Evolutionary conservation across 1,140 invertebrate species (phyloP).

Genomic region (Drosophila willistoni): DNA sequence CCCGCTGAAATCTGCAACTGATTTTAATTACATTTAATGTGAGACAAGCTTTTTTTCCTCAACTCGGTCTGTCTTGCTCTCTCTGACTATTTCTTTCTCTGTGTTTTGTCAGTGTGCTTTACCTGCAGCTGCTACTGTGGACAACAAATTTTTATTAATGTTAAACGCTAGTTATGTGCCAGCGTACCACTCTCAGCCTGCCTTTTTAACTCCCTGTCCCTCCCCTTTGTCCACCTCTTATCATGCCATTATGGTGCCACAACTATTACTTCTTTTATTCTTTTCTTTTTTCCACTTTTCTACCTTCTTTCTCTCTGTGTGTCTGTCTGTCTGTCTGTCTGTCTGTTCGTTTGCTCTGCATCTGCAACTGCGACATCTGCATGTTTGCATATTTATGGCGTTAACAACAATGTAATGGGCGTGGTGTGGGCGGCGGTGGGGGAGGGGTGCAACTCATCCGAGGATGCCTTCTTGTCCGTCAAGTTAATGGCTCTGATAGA

Average conservation of each 20-base stretch:
- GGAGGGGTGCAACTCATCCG: neutral
- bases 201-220: neutral
- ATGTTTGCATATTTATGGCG: constrained; percentile 52
- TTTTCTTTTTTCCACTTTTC: neutral
- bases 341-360: neutral
- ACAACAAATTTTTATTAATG: constrained; percentile 65
- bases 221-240: neutral
- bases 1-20: constrained; percentile 39
- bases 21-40: constrained; percentile 66
- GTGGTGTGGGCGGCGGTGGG: neutral
- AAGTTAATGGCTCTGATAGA: constrained; percentile 41
- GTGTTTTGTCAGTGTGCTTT: neutral
- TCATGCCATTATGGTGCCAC: neutral
- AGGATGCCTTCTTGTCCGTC: constrained; percentile 48
- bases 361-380: constrained; percentile 9
- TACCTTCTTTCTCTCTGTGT: too few relatives aligned
- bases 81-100: neutral
- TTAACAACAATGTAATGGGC: constrained; percentile 13
- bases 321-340: neutral
- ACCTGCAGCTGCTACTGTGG: constrained; percentile 38
- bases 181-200: neutral
- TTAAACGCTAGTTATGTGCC: constrained; percentile 60
- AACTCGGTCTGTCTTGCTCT: neutral
- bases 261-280: neutral
- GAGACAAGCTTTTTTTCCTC: constrained; percentile 29